Base-by-base conservation (phyloP, 2,888 invertebrate genomes). In the Danaus chrysippus region DNA sequence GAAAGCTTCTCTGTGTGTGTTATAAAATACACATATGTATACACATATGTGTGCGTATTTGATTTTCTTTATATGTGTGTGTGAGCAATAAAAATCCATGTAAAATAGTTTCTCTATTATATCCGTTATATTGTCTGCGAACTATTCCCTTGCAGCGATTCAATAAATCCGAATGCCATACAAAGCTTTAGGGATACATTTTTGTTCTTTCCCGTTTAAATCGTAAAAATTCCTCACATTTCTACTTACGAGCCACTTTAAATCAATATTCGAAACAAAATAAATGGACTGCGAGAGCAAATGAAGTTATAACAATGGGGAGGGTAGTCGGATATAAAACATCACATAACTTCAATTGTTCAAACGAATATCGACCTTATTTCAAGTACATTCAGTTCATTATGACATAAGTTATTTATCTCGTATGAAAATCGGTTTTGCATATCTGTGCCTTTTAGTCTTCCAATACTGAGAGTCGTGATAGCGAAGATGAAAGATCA, bases 281-380 rank as follows among this genome's bases (percentile, higher is more conserved):
- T 71, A 81, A 79, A 76, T 72, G 69, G 64, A 75, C 75, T 71
- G 69, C 68, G 70, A 67, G 70, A 86, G 84, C 88, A 90, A 90
- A 90, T 89, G 88, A 88, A 89, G 88, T 83, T 79, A 83, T 86
- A 89, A 90, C 89, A 89, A 90, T 88, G 83, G 87, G 59, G 43
- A 42, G 42, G 42, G 10, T 3, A 11, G 17, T 10, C 49, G 56
- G 19, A 23, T 10, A 23, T 49, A 54, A 56, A 66, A 64, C 41
- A 43, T 53, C 44, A 64, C 59, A 64, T 58, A 64, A 62, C 64
- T 59, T 62, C 10, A 23, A n/a, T 46, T 0, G 1, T 9, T 1
- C 1, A 53, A 10, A 12, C 12, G 41, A 13, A 62, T 52, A 46
- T 42, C 34, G 8, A 41, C 42, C 55, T 23, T 41, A 58, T 43